Conservation (phyloP, 92 coral and sea anemone genomes). For the Porites rus region DNA sequence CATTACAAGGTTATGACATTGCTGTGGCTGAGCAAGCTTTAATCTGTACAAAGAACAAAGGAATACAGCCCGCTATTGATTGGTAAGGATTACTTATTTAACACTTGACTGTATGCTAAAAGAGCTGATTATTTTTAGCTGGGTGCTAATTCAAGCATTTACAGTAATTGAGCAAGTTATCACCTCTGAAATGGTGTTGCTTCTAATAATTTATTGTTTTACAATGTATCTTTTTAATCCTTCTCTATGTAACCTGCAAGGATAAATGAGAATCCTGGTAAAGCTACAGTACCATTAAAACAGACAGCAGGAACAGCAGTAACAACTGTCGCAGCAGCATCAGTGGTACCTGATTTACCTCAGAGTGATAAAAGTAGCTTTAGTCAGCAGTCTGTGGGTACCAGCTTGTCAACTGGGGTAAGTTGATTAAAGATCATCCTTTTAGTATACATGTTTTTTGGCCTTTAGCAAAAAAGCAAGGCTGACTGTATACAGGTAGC, state of each 20-base stretch:
- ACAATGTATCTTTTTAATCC: neutral
- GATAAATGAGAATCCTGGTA: constrained; percentile 66
- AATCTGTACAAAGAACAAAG: constrained; percentile 85
- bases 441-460: too few species aligned
- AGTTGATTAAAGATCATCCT: neutral
- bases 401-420: constrained; percentile 47
- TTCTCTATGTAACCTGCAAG: neutral
- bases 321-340: neutral
- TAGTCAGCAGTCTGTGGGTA: neutral
- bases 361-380: neutral
- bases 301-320: neutral
- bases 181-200: too few species aligned
- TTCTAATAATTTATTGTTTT: too few species aligned
- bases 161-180: too few species aligned
- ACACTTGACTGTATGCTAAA: too few species aligned
- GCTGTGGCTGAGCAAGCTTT: constrained; percentile 86
- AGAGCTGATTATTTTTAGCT: too few species aligned
- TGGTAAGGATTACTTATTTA: constrained; percentile 64
- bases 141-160: too few species aligned
- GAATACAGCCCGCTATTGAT: constrained; percentile 97
- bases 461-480: too few species aligned
- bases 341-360: constrained; percentile 9
- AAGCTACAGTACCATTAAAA: neutral
- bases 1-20: constrained; percentile 76
- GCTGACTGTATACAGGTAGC: too few species aligned